Conservation (phyloP, 2,113 vertebrate species). For the Copsychus sechellarum region DNA sequence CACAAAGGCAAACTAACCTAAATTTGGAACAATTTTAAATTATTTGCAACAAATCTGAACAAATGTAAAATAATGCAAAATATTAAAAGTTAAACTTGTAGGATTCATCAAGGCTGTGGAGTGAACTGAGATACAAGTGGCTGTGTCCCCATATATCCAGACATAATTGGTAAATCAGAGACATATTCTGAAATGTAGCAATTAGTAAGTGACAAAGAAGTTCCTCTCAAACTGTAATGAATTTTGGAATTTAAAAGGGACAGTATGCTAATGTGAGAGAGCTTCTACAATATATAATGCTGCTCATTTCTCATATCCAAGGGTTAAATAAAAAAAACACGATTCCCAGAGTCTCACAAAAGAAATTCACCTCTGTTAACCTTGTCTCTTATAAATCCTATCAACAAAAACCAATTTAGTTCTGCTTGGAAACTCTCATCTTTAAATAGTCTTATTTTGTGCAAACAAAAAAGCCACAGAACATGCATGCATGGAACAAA, state of each 20-base stretch:
- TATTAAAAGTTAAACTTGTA: not conserved
- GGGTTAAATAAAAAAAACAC: not conserved
- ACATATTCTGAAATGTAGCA: not conserved
- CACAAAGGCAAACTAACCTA: not conserved
- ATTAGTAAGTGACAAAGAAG: not conserved
- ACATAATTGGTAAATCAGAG: not conserved
- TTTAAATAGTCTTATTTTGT: not conserved
- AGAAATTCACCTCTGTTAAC: not conserved
- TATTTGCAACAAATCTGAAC: not conserved
- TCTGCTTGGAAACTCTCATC: not conserved
- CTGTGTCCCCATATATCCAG: not conserved
- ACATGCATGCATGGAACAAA: not conserved
- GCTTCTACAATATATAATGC: not conserved
- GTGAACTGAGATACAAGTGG: not conserved
- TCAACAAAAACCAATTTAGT: not conserved
- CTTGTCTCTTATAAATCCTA: not conserved
- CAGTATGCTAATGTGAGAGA: not conserved
- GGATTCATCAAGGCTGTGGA: not conserved
- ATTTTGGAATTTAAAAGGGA: not conserved
- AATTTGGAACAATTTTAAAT: not conserved
- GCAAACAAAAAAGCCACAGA: not conserved
- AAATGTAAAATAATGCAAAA: not conserved
- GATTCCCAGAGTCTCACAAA: not conserved
- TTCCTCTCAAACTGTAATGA: not conserved
- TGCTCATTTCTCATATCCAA: not conserved